A percentile compares a stretch with the other conserved stretches of the same genome.
Conservation (phyloP, 1,140 invertebrate genomes). For the Sitobion miscanthi region DNA sequence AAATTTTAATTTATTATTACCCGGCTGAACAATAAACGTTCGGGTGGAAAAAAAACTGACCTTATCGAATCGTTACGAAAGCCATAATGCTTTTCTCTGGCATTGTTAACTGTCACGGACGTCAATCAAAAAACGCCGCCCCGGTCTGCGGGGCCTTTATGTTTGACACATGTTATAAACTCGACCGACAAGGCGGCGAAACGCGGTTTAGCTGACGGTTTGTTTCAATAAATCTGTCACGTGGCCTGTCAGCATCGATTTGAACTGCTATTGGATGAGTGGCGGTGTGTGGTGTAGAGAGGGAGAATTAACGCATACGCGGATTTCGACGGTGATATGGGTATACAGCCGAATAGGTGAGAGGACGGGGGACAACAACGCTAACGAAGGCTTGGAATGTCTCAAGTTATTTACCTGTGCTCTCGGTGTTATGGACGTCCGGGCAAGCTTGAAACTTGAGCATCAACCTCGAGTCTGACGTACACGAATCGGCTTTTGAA, state of each 20-base stretch:
- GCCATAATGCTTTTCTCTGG: constrained; percentile 1
- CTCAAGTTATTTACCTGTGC: constrained; percentile 66
- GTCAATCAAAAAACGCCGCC: constrained; percentile 47
- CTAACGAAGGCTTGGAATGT: constrained; percentile 23
- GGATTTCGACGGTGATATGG: neutral
- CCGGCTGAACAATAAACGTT: constrained; percentile 46
- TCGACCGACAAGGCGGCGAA: constrained; percentile 14
- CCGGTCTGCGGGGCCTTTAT: constrained; percentile 30
- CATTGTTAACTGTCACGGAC: constrained; percentile 52
- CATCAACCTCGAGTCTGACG: constrained; percentile 78
- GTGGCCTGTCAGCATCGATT: constrained; percentile 59
- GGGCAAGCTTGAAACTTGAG: constrained; percentile 91
- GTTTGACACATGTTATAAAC: constrained; percentile 53
- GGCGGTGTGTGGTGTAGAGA: neutral
- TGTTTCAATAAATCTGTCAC: constrained; percentile 60
- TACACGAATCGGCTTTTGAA: constrained; percentile 82
- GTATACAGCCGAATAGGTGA: neutral
- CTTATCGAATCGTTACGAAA: constrained; percentile 50
- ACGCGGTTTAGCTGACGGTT: constrained; percentile 48
- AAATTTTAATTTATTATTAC: constrained; percentile 49
- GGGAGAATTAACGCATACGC: neutral
- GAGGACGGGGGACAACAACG: neutral
- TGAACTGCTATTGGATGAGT: constrained; percentile 13
- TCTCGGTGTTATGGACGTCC: constrained; percentile 68
- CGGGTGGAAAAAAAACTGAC: constrained; percentile 33